Conservation (phyloP, 2,797 vertebrate genomes). For the Anableps anableps region DNA sequence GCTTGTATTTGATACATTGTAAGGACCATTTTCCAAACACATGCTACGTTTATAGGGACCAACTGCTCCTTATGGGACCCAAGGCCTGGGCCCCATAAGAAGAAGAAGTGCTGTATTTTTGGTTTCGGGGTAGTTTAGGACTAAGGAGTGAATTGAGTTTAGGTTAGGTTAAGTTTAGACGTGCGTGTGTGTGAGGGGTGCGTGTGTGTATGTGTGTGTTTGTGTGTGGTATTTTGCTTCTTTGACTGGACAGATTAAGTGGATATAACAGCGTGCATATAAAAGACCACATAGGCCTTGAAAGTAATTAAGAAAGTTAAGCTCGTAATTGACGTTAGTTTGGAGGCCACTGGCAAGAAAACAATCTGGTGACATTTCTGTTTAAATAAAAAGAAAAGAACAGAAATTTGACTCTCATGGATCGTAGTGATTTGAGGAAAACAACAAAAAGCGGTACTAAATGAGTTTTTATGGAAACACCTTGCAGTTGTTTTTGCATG, state of each 20-base stretch:
- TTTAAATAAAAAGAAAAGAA: slow-evolving; percentile 26
- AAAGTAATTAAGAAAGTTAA: slow-evolving; percentile 57
- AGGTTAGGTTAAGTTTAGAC: too few species aligned
- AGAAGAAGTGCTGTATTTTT: too few species aligned
- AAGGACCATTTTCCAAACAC: too few species aligned
- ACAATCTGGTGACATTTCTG: slow-evolving; percentile 21
- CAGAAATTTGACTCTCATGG: slow-evolving; percentile 5
- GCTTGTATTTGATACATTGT: too few species aligned
- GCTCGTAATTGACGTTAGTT: slow-evolving; percentile 56
- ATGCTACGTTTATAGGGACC: too few species aligned
- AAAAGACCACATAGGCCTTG: slow-evolving; percentile 40
- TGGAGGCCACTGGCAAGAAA: slow-evolving; percentile 29
- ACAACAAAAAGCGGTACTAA: neutral
- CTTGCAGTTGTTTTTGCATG: neutral
- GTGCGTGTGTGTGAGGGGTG: too few species aligned
- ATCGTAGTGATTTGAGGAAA: slow-evolving; percentile 1
- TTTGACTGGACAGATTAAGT: slow-evolving; percentile 45
- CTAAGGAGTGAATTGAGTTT: too few species aligned
- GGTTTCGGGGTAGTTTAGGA: too few species aligned
- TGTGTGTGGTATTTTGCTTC: slow-evolving; percentile 43
- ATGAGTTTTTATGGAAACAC: neutral
- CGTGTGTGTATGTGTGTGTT: neutral
- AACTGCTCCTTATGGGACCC: too few species aligned
- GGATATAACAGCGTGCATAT: slow-evolving; percentile 54
- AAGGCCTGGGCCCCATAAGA: too few species aligned